Evolutionary conservation across 2,797 vertebrate species (phyloP), one percentile per base, ranked within the genome.

Genomic region (Notoglanidium macrostoma): DNA sequence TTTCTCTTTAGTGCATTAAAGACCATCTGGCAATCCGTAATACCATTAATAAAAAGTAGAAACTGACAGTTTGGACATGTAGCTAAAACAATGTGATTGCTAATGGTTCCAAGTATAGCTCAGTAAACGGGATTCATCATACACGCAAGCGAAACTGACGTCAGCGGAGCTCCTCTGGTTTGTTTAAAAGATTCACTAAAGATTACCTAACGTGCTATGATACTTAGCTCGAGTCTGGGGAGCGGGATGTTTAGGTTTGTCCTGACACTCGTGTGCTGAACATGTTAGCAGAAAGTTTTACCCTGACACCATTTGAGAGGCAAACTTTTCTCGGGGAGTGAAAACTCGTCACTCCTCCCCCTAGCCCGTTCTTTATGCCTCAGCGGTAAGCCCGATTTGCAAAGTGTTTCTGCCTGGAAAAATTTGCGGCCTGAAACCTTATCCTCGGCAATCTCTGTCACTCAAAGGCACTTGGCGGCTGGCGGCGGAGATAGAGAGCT

Each of bases 301-400:
- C 89, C 49, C 51, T 83, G 85, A 91, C 89, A 87, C 85, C 86
- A 54, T 15, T 59, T 40, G 5, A 35, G n/a, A 61, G 92, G 87
- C 92, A 89, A 93, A 94, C 93, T 91, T 94, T 95, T 94, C 89
- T 91, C 90, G 86, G 72, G 87, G 93, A 94, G 91, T 90, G 40
- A 49, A 91, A 94, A 94, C 88, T 87, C 83, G 89, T 92, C 61
- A 29, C 57, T 80, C 59, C 40, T 15, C 35, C 23, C 73, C 78
- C 87, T 90, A 89, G 92, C 93, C 92, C 93, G 91, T 94, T 95
- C 93, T 95, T 95, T 92, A 94, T 93, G 95, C 95, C 92, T 96
- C 95, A 90, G 85, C 94, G 94, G 88, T 96, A 96, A 96, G 89
- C 95, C 94, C 94, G 94, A 95, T 96, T 96, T 96, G 92, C 94